Base-by-base conservation (phyloP, 1,140 invertebrate species). In the Stenopsyche tienmushanensis region DNA sequence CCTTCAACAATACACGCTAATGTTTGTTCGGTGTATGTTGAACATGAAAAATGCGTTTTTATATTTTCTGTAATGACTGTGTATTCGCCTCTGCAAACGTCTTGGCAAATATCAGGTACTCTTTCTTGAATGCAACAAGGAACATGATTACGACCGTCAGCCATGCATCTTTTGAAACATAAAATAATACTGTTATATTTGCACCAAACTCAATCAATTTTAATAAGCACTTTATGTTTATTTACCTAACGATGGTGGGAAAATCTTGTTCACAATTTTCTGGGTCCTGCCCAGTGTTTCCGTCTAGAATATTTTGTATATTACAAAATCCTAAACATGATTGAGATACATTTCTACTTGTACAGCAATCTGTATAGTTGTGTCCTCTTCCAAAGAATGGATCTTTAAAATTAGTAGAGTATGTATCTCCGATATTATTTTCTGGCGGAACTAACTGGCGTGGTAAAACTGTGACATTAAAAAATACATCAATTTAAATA, bases 41-140 rank as follows among this genome's bases (percentile, higher is more conserved):
- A 87, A 73, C 91, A 93, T 1, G 89, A 91, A 73, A 91, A 91
- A 70, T 92, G 90, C 1, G 90, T 90, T 75, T 90, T 88, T 18
- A 93, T 87, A 68, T 89, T 90, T 73, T 91, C 89, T 0, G 90
- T 91, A n/a, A 91, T 90, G 0, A 89, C 83, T 0, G 89, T 91
- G 74, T 92, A 93, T 71, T 92, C 89, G 29, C 91, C 91, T n/a
- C 88, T 78, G 72, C 91, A 93, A 54, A 93, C 88, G 71, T 92
- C 90, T 73, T 91, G 90, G 74, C 91, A 93, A 59, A 92, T 86
- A 76, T 92, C 89, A 0, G 91, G 91, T 17, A 93, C 88, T 50
- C 86, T 82, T 75, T 92, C 89, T 64, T 88, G 83, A 15, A 89
- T 84, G 72, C 91, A 93, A 75, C 91, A 93, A 0, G 90, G 90